A percentile compares a stretch with the other conserved stretches of the same genome.
phyloP scores from a whole-genome alignment of 2,113 vertebrate species.

The Takifugu flavidus region DNA sequence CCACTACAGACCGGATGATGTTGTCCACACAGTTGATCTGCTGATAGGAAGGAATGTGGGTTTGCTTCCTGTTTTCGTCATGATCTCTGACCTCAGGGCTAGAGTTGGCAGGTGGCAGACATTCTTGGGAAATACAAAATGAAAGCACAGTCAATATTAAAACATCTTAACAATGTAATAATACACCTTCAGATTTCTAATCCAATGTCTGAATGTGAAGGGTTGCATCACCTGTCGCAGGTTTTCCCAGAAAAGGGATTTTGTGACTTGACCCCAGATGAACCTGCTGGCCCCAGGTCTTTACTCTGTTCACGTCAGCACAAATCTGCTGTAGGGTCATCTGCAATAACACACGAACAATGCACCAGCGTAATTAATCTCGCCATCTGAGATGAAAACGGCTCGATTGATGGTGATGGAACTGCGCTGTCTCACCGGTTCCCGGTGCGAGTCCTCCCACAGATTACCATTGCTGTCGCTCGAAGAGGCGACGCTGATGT shows the following conservation, averaged over 20 bases:
- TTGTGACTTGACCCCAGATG: constrained; percentile 76
- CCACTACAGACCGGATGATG: constrained; percentile 79
- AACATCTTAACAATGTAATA: neutral
- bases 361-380: neutral
- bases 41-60: constrained; percentile 83
- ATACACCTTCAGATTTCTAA: neutral
- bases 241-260: constrained; percentile 37
- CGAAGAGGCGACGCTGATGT: constrained; percentile 81
- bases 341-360: constrained; percentile 46
- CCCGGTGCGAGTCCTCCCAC: constrained; percentile 72
- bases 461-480: constrained; percentile 82
- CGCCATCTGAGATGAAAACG: neutral
- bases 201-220: neutral
- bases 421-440: constrained; percentile 59
- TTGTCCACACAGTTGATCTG: constrained; percentile 89
- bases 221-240: constrained; percentile 46
- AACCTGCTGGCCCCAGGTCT: constrained; percentile 79
- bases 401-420: neutral
- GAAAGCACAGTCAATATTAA: neutral
- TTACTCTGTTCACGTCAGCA: constrained; percentile 80
- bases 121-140: constrained; percentile 24
- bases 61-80: constrained; percentile 66
- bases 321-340: constrained; percentile 83
- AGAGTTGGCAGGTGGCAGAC: constrained; percentile 28
- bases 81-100: constrained; percentile 51